Conservation (phyloP, 2,113 vertebrate genomes). For the Hymenochirus boettgeri region DNA sequence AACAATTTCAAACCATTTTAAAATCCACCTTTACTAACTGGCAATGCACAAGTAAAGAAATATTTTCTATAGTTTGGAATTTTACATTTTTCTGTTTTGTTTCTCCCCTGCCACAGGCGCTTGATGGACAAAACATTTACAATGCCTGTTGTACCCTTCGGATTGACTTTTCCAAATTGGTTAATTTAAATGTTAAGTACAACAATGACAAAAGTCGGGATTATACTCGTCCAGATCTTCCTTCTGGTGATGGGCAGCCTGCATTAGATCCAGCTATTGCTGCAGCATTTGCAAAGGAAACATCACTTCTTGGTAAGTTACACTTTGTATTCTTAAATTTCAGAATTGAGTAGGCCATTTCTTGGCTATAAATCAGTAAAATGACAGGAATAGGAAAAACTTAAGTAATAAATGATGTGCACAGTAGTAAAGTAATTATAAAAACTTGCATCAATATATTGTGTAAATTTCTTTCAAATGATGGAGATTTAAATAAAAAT, state of each 20-base stretch:
- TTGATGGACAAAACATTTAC: slow-evolving; percentile 97
- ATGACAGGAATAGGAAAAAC: no score
- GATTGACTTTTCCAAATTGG: slow-evolving; percentile 97
- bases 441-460: no score
- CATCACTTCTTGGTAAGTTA: slow-evolving; percentile 89
- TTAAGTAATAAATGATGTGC: no score
- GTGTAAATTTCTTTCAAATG: no score
- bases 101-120: slow-evolving; percentile 73
- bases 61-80: no score
- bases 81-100: no score
- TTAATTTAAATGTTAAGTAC: slow-evolving; percentile 97
- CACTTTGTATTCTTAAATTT: no score
- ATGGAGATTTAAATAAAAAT: no score
- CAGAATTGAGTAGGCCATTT: no score
- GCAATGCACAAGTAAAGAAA: no score
- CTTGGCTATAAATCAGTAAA: no score
- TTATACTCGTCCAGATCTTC: slow-evolving; percentile 91
- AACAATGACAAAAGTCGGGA: slow-evolving; percentile 98
- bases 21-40: not conserved
- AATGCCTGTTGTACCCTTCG: slow-evolving; percentile 96
- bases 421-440: no score
- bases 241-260: slow-evolving; percentile 90
- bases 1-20: not conserved
- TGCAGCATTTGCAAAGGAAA: slow-evolving; percentile 89
- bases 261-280: slow-evolving; percentile 80